Evolutionary conservation across 2,113 vertebrate genomes (phyloP), one percentile per base, ranked within the genome.

Genomic region (Pygoscelis antarcticus): DNA sequence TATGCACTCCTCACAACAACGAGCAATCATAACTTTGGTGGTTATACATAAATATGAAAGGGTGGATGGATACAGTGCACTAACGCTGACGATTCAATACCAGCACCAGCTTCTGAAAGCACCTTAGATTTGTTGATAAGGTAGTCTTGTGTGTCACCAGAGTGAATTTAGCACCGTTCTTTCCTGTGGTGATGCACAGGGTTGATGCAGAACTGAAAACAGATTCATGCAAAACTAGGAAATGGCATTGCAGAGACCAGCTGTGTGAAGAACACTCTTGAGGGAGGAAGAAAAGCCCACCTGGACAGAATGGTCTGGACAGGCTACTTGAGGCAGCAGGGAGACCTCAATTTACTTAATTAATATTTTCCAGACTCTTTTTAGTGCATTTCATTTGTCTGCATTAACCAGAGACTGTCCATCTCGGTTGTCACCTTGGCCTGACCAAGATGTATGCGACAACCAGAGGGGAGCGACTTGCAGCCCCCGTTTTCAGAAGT

Each of bases 11-110:
- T 98, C 98, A 90, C 98, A 93, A 66, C 96, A 94, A 16, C 16
- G 97, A 97, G 98, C 97, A 6, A 74, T 57, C 70, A 2, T 40
- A 58, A 72, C 79, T 62, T 36, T 71, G 98, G 98, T 98, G 98
- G 96, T 98, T 98, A 96, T 69, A 98, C 98, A 98, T 98, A 98
- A 98, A 98, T 98, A 98, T 60, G 96, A 95, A 79, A 90, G 98
- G 98, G 98, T 93, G 97, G 97, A 62, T 92, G 97, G 97, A 57
- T 44, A 96, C 98, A 98, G 98, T 98, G 98, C 98, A 98, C 97
- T 83, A 97, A 97, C 95, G 86, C 91, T 71, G 93, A 97, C 93
- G 15, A 68, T 96, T 98, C 38, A 54, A 90, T 17, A 20, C 83
- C 89, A 95, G 89, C 84, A 85, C 66, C 96, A 77, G 93, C 90